phyloP scores from a whole-genome alignment of 2,888 invertebrate genomes.

The Alcis repandata region DNA sequence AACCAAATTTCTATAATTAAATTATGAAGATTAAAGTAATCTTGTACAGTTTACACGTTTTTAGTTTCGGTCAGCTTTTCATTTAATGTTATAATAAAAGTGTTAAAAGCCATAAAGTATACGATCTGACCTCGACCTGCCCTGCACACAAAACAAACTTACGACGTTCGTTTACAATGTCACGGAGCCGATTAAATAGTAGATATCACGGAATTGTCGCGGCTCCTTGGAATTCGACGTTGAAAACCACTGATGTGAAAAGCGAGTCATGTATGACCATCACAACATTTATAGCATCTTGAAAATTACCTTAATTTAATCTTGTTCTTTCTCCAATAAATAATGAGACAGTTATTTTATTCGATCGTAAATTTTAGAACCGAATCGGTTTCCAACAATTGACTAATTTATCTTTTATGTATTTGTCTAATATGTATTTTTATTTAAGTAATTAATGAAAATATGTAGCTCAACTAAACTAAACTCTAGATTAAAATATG shows the following conservation, averaged over 20 bases:
- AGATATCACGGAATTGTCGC: slow-evolving; percentile 8
- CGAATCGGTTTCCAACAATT: too few species aligned
- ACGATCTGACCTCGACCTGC: slow-evolving; percentile 33
- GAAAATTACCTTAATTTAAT: too few species aligned
- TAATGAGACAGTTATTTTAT: too few species aligned
- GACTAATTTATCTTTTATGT: too few species aligned
- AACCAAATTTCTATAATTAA: too few species aligned
- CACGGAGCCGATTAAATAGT: slow-evolving; percentile 29
- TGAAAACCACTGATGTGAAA: neutral
- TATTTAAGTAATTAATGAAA: too few species aligned
- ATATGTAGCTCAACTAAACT: too few species aligned
- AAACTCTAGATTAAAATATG: too few species aligned
- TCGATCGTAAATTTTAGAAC: too few species aligned
- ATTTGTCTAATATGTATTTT: too few species aligned
- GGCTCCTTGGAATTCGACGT: neutral
- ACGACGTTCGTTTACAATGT: slow-evolving; percentile 12
- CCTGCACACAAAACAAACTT: slow-evolving; percentile 13
- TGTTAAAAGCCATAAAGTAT: slow-evolving; percentile 24
- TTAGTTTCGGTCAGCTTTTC: slow-evolving; percentile 3
- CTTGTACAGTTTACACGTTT: neutral
- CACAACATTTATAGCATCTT: too few species aligned
- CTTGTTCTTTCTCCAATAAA: too few species aligned
- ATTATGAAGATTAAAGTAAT: neutral
- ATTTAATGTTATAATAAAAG: slow-evolving; percentile 24
- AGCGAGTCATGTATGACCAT: neutral